Percentiles rank a stretch among this genome's conserved stretches.
These are phyloP conservation scores for Lasioglossum morio DNA, from an alignment of 2,888 invertebrate species.

Conservation along the genomic window DNA sequence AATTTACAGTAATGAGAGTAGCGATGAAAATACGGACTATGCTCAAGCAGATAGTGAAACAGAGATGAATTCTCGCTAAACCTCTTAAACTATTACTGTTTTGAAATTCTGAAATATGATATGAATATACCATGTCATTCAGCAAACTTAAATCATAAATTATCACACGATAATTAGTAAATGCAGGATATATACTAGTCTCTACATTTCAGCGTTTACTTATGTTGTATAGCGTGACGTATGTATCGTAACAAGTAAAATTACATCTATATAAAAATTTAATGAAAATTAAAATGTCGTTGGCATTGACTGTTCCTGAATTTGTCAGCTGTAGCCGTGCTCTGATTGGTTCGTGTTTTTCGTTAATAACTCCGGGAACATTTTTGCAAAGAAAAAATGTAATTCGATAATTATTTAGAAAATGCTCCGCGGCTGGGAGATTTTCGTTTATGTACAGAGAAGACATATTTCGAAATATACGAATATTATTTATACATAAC, in stretches of 20 bases:
- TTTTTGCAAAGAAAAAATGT: too few relatives aligned
- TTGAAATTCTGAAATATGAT: neutral
- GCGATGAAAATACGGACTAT: constrained; percentile 19
- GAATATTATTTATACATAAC: constrained; percentile 57
- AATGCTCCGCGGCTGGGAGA: constrained; percentile 39
- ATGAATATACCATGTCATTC: neutral
- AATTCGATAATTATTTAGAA: too few relatives aligned
- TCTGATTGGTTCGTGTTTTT: too few relatives aligned
- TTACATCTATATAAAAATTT: too few relatives aligned
- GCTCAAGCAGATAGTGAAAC: constrained; percentile 17
- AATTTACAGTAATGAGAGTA: constrained; percentile 14
- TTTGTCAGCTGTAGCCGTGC: too few relatives aligned
- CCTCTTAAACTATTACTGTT: neutral
- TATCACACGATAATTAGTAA: neutral
- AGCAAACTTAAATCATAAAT: neutral
- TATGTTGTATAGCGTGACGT: neutral
- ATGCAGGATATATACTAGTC: neutral
- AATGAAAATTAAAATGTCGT: too few relatives aligned
- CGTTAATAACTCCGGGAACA: too few relatives aligned
- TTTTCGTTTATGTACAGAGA: constrained; percentile 60
- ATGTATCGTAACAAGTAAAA: neutral
- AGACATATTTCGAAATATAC: constrained; percentile 28
- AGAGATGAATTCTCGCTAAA: constrained; percentile 25
- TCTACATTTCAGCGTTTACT: neutral
- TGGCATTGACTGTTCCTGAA: too few relatives aligned